Percentiles rank a stretch among this genome's conserved stretches.
Conservation (phyloP, 2,797 vertebrate genomes). For the Passerculus sandwichensis region DNA sequence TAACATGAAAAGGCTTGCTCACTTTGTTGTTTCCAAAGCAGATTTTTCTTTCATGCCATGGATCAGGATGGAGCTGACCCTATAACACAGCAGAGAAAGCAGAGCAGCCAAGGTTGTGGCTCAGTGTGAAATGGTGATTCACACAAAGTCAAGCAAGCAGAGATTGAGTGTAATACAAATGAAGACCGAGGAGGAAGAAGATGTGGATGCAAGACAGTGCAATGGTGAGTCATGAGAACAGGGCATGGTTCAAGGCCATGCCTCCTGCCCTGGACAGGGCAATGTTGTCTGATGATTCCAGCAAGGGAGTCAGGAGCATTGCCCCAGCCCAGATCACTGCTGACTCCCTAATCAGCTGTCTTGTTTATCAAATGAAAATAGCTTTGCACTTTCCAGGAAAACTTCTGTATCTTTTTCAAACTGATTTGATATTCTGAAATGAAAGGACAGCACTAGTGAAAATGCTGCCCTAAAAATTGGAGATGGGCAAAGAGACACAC, state of each 20-base stretch:
- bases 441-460: neutral
- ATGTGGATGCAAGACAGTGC: neutral
- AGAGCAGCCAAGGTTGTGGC: neutral
- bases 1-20: neutral
- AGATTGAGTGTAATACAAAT: neutral
- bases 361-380: neutral
- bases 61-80: neutral
- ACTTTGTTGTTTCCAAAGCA: neutral
- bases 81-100: neutral
- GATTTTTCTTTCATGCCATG: neutral
- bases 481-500: neutral
- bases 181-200: neutral
- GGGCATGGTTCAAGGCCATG: neutral
- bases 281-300: neutral
- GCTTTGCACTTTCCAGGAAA: neutral
- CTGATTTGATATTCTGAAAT: neutral
- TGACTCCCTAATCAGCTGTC: neutral
- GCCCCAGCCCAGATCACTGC: rapidly evolving
- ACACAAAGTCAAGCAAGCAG: neutral
- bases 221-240: neutral
- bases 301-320: neutral
- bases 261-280: neutral
- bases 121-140: neutral
- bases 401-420: neutral
- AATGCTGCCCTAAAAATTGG: neutral